A percentile compares a stretch with the other conserved stretches of the same genome.
These are phyloP conservation scores for Dermatemys mawii DNA, from an alignment of 2,113 vertebrate species.

Conservation along the genomic window DNA sequence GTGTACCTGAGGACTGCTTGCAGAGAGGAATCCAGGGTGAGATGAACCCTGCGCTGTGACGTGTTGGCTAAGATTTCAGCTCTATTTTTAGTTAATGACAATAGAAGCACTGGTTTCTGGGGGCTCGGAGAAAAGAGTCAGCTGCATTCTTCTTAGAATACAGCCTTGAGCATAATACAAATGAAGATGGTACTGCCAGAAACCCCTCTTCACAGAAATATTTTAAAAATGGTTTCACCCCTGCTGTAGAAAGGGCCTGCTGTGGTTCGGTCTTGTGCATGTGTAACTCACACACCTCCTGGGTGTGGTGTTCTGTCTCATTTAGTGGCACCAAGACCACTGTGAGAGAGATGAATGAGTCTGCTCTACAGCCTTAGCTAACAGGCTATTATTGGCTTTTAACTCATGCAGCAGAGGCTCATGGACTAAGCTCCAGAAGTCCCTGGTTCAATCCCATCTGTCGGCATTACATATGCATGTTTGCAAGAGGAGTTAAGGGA, in stretches of 20 bases:
- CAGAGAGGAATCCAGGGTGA: not conserved
- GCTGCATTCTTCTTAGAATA: not conserved
- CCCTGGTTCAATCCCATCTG: too few species aligned
- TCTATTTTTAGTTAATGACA: not conserved
- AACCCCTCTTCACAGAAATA: not conserved
- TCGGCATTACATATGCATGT: not conserved
- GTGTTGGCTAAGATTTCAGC: not conserved
- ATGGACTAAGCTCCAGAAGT: too few species aligned
- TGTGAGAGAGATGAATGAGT: too few species aligned
- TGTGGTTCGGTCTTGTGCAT: not conserved
- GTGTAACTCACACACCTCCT: too few species aligned
- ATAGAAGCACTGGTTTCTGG: not conserved
- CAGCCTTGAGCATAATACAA: not conserved
- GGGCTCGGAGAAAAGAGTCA: not conserved
- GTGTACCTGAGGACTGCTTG: not conserved
- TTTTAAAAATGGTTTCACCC: not conserved
- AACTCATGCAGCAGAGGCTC: too few species aligned
- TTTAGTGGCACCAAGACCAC: too few species aligned
- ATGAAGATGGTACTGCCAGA: accelerated
- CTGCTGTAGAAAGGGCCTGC: not conserved
- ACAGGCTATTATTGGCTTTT: too few species aligned
- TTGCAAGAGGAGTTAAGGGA: not conserved
- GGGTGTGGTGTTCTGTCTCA: too few species aligned
- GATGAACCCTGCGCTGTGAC: too few species aligned
- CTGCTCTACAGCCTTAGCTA: too few species aligned